phyloP scores from a whole-genome alignment of 2,888 invertebrate genomes.

The Steinernema carpocapsae region DNA sequence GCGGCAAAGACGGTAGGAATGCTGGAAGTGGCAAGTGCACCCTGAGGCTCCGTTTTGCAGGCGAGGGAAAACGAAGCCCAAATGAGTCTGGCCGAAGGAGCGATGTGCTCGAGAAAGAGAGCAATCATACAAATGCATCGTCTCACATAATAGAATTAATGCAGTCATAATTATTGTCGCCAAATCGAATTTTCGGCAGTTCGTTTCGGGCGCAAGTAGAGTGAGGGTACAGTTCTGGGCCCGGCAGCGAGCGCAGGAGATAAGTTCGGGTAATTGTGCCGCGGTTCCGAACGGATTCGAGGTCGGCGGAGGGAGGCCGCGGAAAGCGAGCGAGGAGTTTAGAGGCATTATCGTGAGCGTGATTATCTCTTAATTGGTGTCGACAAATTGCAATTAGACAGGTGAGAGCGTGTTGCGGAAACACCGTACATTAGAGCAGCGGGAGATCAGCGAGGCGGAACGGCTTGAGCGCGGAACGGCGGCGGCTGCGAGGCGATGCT shows the following conservation, averaged over 20 bases:
- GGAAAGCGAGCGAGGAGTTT: neutral
- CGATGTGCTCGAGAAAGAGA: slow-evolving; percentile 7
- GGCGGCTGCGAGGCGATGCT: slow-evolving; percentile 15
- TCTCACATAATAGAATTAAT: slow-evolving; percentile 25
- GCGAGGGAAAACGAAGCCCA: neutral
- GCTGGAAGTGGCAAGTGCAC: slow-evolving; percentile 9
- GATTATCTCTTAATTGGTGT: slow-evolving; percentile 33
- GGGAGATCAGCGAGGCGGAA: slow-evolving; percentile 27
- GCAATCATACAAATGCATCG: slow-evolving; percentile 34
- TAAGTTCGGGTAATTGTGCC: slow-evolving; percentile 8
- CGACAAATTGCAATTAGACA: slow-evolving; percentile 35
- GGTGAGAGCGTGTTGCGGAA: slow-evolving; percentile 33
- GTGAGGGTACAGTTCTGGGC: neutral
- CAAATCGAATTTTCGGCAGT: slow-evolving; percentile 8
- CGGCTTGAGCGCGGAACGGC: slow-evolving; percentile 5
- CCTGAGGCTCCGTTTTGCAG: neutral
- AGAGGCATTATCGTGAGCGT: slow-evolving; percentile 16
- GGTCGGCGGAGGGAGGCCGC: slow-evolving; percentile 3
- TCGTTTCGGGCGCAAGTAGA: neutral
- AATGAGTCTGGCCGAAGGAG: neutral
- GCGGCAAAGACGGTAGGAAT: neutral
- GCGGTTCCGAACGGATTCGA: slow-evolving; percentile 1
- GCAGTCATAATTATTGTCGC: slow-evolving; percentile 35
- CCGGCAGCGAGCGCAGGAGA: neutral
- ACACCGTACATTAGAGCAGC: slow-evolving; percentile 33